Base-by-base conservation (phyloP, 2,797 vertebrate species). In the Phalanger gymnotis region DNA sequence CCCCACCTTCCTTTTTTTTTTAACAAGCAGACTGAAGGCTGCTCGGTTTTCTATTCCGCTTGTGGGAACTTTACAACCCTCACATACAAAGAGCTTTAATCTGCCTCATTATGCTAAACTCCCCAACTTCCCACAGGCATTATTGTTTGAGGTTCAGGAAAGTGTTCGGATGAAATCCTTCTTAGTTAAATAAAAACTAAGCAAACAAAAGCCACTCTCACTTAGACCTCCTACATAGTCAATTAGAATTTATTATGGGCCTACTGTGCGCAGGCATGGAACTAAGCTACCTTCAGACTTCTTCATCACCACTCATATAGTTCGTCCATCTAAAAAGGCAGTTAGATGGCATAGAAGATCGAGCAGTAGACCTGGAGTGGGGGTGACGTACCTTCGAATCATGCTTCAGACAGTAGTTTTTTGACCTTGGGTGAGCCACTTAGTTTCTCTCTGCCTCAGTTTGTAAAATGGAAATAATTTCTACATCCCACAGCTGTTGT, bases 121-220 rank as follows among this genome's bases (percentile, higher is more conserved):
- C 5, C 16, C 16, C 89, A 40, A 95, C 47, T 90, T 2, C 13
- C 55, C 90, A 28, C 7, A 57, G 95, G 31, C 7, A 92, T 51
- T 90, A 34, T 34, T n/a, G 31, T 89, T 90, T 95, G 89, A 54
- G 96, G 93, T 89, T 90, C 12, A 94, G 51, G 54, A 92, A 56
- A 34, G 6, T n/a, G 13, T 90, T 97, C 91, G 56, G 31, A 53
- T 53, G 14, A 95, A 95, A 91, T 92, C 93, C 57, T 95, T 13
- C 54, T 10, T 54, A 55, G 5, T 31, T n/a, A 19, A 92, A 56
- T 40, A 81, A 58, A 7, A 92, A 12, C 54, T 57, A 94, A 22
- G 5, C n/a, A 90, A 94, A 58, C 92, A 95, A 92, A 95, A 40
- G 9, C 40, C 31, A 58, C 91, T 53, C 53, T 95, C 28, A 34